Evolutionary conservation across 2,888 invertebrate genomes (phyloP).

Genomic region (Belgica antarctica): DNA sequence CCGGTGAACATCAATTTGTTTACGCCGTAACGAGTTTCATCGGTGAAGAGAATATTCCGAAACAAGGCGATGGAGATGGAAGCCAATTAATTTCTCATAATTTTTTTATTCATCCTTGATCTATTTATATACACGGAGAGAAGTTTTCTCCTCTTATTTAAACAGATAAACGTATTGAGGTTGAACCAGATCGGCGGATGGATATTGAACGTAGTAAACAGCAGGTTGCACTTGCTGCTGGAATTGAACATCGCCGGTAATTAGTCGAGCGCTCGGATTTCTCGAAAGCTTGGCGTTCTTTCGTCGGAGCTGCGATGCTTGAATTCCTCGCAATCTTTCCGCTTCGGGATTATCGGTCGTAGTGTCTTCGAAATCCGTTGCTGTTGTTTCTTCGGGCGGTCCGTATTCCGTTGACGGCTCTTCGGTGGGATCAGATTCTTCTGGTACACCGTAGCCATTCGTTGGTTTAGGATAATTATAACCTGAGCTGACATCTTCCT

Average conservation of each 20-base stretch:
- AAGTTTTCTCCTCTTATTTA: conserved; percentile 12
- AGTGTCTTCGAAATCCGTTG: neutral
- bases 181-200: neutral
- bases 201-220: conserved; percentile 28
- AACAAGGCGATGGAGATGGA: too few relatives aligned
- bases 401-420: conserved; percentile 24
- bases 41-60: too few relatives aligned
- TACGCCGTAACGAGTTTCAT: too few relatives aligned
- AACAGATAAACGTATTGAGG: conserved; percentile 32
- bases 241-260: neutral
- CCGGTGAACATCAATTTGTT: too few relatives aligned
- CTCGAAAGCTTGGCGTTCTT: neutral
- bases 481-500: conserved; percentile 6
- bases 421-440: conserved; percentile 18
- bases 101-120: too few relatives aligned
- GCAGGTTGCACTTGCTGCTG: conserved; percentile 30
- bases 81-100: too few relatives aligned
- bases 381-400: conserved; percentile 7
- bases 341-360: conserved; percentile 13
- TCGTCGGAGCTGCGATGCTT: conserved; percentile 34
- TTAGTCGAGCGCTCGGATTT: neutral
- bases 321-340: conserved; percentile 27
- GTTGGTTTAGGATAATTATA: conserved; percentile 38
- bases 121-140: too few relatives aligned
- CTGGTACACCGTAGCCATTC: conserved; percentile 17